These are phyloP conservation scores for Scleropages formosus DNA, from an alignment of 2,797 vertebrate genomes.

Conservation along the genomic window DNA sequence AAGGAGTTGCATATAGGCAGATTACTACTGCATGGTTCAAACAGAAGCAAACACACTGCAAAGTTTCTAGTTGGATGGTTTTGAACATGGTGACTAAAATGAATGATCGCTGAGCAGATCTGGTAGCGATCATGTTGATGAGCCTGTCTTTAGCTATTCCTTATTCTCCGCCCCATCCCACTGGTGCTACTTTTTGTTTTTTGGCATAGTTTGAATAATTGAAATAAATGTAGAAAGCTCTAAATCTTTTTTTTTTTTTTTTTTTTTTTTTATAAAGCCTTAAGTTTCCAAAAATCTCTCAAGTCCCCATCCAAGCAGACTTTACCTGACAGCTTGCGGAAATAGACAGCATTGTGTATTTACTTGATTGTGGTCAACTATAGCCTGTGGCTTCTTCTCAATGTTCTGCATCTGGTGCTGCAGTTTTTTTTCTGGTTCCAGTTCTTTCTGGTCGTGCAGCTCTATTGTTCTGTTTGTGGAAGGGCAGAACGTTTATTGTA, in stretches of 20 bases:
- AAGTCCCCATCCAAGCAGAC: background rate
- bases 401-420: too few species aligned
- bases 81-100: background rate
- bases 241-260: too few species aligned
- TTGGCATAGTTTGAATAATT: too few species aligned
- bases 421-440: too few species aligned
- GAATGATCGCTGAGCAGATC: background rate
- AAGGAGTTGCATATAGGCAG: background rate
- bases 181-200: too few species aligned
- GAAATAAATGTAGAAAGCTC: background rate
- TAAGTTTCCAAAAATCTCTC: background rate
- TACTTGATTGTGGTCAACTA: background rate
- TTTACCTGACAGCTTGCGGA: background rate
- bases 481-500: constrained; percentile 7
- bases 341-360: background rate
- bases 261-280: too few species aligned
- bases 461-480: too few species aligned
- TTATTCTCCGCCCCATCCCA: too few species aligned
- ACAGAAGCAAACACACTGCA: constrained; percentile 16
- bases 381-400: background rate
- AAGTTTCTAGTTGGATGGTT: background rate
- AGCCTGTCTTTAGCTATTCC: too few species aligned
- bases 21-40: constrained; percentile 11
- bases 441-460: too few species aligned
- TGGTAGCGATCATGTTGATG: background rate